Percentiles rank a stretch among this genome's conserved stretches.
Conservation (phyloP, 2,113 vertebrate genomes). For the Salvelinus sp. region DNA sequence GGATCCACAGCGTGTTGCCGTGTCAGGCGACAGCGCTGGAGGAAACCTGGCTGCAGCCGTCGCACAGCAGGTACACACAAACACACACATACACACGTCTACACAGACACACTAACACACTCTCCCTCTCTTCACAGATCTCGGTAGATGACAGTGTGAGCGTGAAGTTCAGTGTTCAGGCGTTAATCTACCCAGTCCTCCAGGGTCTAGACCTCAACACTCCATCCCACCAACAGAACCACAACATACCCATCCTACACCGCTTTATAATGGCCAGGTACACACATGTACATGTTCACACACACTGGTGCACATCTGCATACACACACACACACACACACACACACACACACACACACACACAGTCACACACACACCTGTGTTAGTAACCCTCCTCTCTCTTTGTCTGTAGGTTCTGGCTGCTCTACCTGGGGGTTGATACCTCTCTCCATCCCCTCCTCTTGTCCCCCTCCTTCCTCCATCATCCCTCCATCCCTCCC, state of each 20-base stretch:
- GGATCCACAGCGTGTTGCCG: conserved; percentile 83
- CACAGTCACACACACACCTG: background rate
- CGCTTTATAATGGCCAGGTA: conserved; percentile 36
- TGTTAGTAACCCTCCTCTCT: background rate
- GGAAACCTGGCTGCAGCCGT: conserved; percentile 86
- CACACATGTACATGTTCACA: conserved; percentile 36
- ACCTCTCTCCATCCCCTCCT: conserved; percentile 70
- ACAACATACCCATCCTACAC: conserved; percentile 74
- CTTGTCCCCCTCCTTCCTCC: conserved; percentile 75
- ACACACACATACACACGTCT: conserved; percentile 45
- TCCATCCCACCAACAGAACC: conserved; percentile 84
- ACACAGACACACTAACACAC: too few relatives aligned
- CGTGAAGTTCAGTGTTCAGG: conserved; percentile 80
- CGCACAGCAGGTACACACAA: too few relatives aligned
- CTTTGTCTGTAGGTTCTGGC: conserved; percentile 74
- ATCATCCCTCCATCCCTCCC: conserved; percentile 62
- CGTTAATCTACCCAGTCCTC: conserved; percentile 84
- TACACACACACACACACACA: conserved; percentile 35
- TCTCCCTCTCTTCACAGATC: conserved; percentile 62
- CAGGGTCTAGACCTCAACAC: conserved; percentile 88
- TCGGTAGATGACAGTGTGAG: conserved; percentile 61
- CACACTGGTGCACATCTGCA: conserved; percentile 30
- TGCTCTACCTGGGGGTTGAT: conserved; percentile 84
- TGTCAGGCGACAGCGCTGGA: conserved; percentile 93
- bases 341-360: conserved; percentile 7